Percentiles rank a stretch among this genome's conserved stretches.
Conservation (phyloP, 2,888 invertebrate species). For the Orthosia cruda region DNA sequence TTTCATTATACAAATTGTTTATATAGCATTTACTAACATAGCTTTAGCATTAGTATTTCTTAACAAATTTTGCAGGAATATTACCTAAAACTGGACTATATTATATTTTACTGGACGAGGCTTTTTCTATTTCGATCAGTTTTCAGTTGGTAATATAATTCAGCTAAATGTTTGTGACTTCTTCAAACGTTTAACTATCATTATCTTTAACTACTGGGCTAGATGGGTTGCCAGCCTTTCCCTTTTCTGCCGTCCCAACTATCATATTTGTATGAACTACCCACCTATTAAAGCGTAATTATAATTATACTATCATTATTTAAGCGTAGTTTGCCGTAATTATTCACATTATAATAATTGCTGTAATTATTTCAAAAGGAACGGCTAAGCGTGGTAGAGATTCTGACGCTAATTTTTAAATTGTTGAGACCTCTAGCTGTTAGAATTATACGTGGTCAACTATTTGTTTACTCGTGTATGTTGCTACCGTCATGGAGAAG, state of each 20-base stretch:
- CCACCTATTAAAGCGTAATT: slow-evolving; percentile 52
- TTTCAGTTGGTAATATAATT: neutral
- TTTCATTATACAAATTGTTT: neutral
- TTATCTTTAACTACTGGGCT: neutral
- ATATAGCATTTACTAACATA: neutral
- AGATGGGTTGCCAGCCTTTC: slow-evolving; percentile 5
- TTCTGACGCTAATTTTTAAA: slow-evolving; percentile 34
- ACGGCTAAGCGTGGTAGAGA: slow-evolving; percentile 24
- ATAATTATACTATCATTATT: slow-evolving; percentile 68
- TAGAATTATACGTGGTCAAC: slow-evolving; percentile 11
- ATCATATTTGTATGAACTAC: slow-evolving; percentile 10
- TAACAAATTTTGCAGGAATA: neutral
- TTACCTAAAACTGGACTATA: neutral
- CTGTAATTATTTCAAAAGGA: slow-evolving; percentile 54
- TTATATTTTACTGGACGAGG: neutral
- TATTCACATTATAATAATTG: slow-evolving; percentile 63
- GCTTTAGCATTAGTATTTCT: neutral
- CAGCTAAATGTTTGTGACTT: neutral
- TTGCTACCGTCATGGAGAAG: neutral
- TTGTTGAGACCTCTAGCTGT: slow-evolving; percentile 45
- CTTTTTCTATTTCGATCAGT: neutral
- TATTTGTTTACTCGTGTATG: slow-evolving; percentile 28
- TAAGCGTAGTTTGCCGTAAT: slow-evolving; percentile 45
- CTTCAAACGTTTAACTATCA: neutral
- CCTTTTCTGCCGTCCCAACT: slow-evolving; percentile 6